Conservation (phyloP, 2,113 vertebrate species). For the Mus spicilegus region DNA sequence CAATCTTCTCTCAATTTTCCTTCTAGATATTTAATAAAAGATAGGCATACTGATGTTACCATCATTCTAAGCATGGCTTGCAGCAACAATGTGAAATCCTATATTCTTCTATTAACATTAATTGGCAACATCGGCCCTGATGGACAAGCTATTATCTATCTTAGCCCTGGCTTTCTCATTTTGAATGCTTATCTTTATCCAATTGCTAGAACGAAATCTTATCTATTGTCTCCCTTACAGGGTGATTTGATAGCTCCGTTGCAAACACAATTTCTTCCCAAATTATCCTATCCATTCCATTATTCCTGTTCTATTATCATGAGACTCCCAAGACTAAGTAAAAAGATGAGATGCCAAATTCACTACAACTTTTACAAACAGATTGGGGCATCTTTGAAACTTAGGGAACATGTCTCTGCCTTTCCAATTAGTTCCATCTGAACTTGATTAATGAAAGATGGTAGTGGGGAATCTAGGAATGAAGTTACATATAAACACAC, state of each 20-base stretch:
- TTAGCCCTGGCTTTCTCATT: conserved; percentile 73
- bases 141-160: conserved; percentile 83
- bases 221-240: conserved; percentile 76
- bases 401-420: conserved; percentile 71
- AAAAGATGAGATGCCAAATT: conserved; percentile 83
- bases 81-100: conserved; percentile 73
- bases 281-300: conserved; percentile 84
- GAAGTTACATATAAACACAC: conserved; percentile 73
- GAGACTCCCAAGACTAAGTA: conserved; percentile 68
- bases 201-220: conserved; percentile 65
- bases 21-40: conserved; percentile 58
- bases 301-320: conserved; percentile 82
- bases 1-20: conserved; percentile 43
- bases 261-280: conserved; percentile 85
- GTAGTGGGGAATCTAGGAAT: conserved; percentile 66
- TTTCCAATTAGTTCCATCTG: conserved; percentile 79
- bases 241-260: conserved; percentile 82
- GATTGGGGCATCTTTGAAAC: conserved; percentile 74
- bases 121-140: conserved; percentile 75
- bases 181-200: conserved; percentile 84
- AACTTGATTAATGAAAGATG: conserved; percentile 66
- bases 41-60: conserved; percentile 29
- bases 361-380: conserved; percentile 82
- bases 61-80: conserved; percentile 64
- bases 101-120: conserved; percentile 80